phyloP scores from a whole-genome alignment of 2,888 invertebrate genomes.

The Lypha dubia region DNA sequence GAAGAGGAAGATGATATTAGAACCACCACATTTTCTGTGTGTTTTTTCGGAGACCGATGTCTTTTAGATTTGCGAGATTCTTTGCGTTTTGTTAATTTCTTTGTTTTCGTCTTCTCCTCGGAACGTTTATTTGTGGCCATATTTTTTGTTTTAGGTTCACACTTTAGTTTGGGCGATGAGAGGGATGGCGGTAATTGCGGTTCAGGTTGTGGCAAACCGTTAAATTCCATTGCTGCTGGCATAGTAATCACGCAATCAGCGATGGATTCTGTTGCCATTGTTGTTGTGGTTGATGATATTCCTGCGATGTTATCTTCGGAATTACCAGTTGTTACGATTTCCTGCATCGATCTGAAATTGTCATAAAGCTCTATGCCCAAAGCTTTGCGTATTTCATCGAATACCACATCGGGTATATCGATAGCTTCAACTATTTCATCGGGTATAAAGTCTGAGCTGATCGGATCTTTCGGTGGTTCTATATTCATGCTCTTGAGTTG shows the following conservation, averaged over 20 bases:
- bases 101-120: conserved; percentile 29
- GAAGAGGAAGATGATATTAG: conserved; percentile 71
- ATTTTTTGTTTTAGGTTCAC: conserved; percentile 21
- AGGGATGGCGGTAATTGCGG: not conserved
- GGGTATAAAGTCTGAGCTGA: conserved; percentile 75
- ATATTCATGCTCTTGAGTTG: conserved; percentile 79
- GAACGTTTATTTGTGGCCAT: not conserved
- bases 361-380: conserved; percentile 79
- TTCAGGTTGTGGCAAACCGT: not conserved
- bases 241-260: not conserved
- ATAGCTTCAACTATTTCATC: conserved; percentile 81
- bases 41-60: conserved; percentile 42
- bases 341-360: not conserved
- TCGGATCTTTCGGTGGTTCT: conserved; percentile 76
- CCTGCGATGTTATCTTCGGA: not conserved
- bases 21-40: conserved; percentile 21
- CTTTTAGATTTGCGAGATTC: conserved; percentile 57
- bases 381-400: conserved; percentile 80
- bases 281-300: not conserved
- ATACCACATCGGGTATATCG: conserved; percentile 79
- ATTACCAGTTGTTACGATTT: not conserved
- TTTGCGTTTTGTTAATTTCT: conserved; percentile 50
- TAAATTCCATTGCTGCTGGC: not conserved
- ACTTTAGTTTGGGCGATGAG: conserved; percentile 5
- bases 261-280: not conserved